Evolutionary conservation across 1,140 invertebrate genomes (phyloP).

Genomic region (Caenorhabditis inopinata): DNA sequence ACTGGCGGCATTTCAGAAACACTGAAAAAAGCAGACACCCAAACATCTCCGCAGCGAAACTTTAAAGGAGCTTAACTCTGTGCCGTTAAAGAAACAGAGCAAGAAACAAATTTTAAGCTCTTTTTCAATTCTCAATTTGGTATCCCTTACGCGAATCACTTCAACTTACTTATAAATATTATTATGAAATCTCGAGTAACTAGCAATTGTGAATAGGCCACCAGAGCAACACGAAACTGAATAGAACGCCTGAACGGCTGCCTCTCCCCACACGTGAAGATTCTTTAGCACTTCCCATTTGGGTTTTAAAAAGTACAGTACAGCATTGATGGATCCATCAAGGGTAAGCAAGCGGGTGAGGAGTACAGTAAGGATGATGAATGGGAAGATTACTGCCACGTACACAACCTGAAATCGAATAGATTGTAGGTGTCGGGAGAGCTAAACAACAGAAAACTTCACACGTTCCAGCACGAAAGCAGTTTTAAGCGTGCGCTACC

Average conservation of each 20-base stretch:
- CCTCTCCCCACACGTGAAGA: constrained; percentile 70
- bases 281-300: constrained; percentile 71
- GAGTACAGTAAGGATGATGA: constrained; percentile 79
- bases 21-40: too few relatives aligned
- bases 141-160: constrained; percentile 46
- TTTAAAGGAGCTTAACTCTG: too few relatives aligned
- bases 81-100: too few relatives aligned
- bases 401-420: constrained; percentile 60
- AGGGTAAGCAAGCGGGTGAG: constrained; percentile 79
- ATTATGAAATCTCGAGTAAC: constrained; percentile 72
- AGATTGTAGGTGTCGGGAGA: background rate
- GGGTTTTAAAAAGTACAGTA: constrained; percentile 82
- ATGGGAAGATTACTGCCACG: constrained; percentile 70
- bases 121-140: background rate
- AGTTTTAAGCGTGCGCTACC: too few relatives aligned
- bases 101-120: too few relatives aligned
- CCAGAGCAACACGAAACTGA: constrained; percentile 71
- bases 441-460: too few relatives aligned
- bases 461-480: too few relatives aligned
- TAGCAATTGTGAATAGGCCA: constrained; percentile 71
- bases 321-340: constrained; percentile 77
- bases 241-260: constrained; percentile 71
- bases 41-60: too few relatives aligned
- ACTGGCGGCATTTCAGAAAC: too few relatives aligned
- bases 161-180: constrained; percentile 70